Evolutionary conservation across 2,888 invertebrate genomes (phyloP).

Genomic region (Candidula unifasciata): DNA sequence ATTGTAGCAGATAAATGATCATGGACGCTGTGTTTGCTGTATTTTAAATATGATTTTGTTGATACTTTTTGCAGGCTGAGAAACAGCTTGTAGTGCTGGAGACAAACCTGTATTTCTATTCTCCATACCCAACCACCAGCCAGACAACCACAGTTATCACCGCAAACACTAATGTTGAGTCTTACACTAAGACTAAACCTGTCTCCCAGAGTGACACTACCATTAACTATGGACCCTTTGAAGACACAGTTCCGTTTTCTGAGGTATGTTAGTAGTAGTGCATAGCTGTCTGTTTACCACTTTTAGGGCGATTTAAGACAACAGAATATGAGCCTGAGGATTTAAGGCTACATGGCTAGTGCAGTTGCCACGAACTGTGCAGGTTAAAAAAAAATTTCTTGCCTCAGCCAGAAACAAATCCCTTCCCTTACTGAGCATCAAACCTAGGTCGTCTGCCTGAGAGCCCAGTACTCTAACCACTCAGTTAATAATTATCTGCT

Average conservation of each 20-base stretch:
- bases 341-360: too few species aligned
- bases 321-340: too few species aligned
- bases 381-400: too few species aligned
- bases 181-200: slow-evolving; percentile 76
- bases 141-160: slow-evolving; percentile 90
- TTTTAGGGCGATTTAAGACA: too few species aligned
- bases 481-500: background rate
- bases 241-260: slow-evolving; percentile 83
- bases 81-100: slow-evolving; percentile 93
- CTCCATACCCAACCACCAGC: slow-evolving; percentile 87
- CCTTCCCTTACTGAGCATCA: too few species aligned
- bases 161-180: slow-evolving; percentile 86
- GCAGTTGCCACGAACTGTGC: too few species aligned
- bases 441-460: too few species aligned
- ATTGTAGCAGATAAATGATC: too few species aligned
- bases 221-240: slow-evolving; percentile 93
- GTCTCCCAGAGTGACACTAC: slow-evolving; percentile 85
- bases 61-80: slow-evolving; percentile 82
- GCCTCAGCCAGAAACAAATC: too few species aligned
- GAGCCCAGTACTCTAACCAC: too few species aligned
- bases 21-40: too few species aligned
- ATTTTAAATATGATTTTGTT: background rate
- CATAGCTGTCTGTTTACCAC: too few species aligned
- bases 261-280: slow-evolving; percentile 61
- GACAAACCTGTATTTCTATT: slow-evolving; percentile 89